These are phyloP conservation scores for Seriola aureovittata DNA, from an alignment of 2,113 vertebrate genomes.

Conservation along the genomic window DNA sequence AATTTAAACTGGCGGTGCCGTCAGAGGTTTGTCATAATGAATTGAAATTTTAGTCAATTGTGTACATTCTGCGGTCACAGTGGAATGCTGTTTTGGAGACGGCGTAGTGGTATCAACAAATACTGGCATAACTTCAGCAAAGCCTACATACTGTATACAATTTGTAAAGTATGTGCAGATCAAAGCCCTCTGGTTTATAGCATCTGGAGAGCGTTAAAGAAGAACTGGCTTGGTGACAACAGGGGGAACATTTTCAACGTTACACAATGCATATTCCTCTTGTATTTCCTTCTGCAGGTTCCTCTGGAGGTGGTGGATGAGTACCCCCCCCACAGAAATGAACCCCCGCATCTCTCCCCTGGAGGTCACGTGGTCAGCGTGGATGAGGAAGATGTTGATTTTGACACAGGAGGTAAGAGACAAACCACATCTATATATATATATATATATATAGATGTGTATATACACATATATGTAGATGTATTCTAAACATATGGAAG, in stretches of 20 bases:
- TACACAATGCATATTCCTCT: not conserved
- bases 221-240: conserved; percentile 4
- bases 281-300: conserved; percentile 44
- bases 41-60: conserved; percentile 27
- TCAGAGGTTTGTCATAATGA: conserved; percentile 17
- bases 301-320: conserved; percentile 69
- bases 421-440: not conserved
- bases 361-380: conserved; percentile 84
- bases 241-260: conserved; percentile 6
- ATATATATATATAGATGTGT: not conserved
- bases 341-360: conserved; percentile 41
- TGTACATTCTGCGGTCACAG: conserved; percentile 28
- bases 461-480: too few species aligned
- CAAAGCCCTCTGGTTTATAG: conserved; percentile 8
- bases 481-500: conserved; percentile 5
- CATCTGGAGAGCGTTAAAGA: conserved; percentile 48
- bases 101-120: conserved; percentile 4
- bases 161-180: conserved; percentile 5
- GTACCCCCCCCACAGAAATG: conserved; percentile 55
- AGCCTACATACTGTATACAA: not conserved
- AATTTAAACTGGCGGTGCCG: conserved; percentile 15
- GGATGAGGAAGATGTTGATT: conserved; percentile 86
- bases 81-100: conserved; percentile 34
- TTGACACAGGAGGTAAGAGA: conserved; percentile 89
- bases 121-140: conserved; percentile 6